phyloP scores from a whole-genome alignment of 2,113 vertebrate species.

The Phyllopteryx taeniolatus region DNA sequence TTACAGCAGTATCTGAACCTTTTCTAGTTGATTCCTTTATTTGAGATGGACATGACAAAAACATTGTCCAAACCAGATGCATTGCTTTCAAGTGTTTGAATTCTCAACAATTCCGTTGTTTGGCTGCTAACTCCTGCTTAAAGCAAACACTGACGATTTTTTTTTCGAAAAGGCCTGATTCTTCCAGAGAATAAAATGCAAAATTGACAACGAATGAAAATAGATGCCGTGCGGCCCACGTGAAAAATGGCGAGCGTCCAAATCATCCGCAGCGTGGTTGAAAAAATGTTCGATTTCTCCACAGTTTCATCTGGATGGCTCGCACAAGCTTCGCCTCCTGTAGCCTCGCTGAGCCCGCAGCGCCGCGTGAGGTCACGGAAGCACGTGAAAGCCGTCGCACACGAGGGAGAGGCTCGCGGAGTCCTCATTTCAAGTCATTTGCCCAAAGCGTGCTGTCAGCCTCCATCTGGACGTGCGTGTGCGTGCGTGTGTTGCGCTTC shows the following conservation, averaged over 20 bases:
- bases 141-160: neutral
- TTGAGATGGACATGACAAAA: neutral
- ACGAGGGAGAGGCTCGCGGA: constrained; percentile 60
- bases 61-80: neutral
- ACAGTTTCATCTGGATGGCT: neutral
- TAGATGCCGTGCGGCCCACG: neutral
- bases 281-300: no score
- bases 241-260: constrained; percentile 1
- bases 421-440: constrained; percentile 69
- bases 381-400: constrained; percentile 70
- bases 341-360: constrained; percentile 38
- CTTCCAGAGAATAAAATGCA: neutral
- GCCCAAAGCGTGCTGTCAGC: constrained; percentile 68
- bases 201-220: no score
- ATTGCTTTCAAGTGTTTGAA: no score
- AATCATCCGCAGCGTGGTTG: neutral
- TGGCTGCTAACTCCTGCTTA: neutral
- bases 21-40: neutral
- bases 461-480: constrained; percentile 68
- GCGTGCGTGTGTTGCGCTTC: constrained; percentile 27
- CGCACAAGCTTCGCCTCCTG: constrained; percentile 19
- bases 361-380: constrained; percentile 56
- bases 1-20: no score
- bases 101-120: no score
- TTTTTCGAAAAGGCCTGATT: neutral